Base-by-base conservation (phyloP, 2,113 vertebrate genomes). In the Ophiodon elongatus region DNA sequence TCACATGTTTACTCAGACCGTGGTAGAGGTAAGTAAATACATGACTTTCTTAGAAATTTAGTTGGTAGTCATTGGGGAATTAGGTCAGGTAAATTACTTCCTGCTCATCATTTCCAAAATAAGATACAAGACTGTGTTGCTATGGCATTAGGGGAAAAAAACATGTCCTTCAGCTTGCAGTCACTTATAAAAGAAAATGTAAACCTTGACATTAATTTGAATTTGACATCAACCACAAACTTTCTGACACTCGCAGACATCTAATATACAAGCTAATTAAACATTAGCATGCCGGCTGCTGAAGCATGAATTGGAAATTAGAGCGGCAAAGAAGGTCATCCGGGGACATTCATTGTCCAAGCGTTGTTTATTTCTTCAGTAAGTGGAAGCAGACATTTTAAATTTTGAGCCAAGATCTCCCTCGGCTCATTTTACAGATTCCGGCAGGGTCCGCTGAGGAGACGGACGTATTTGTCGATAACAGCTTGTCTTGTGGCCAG, bases 381-480 rank as follows among this genome's bases (percentile, higher is more conserved):
- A 57, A 65, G 65, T 41, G 39, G 66, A 76, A 65, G 78, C 37
- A 82, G 71, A 43, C 31, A 45, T 77, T 84, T 88, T 74, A 62
- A 35, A 71, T 82, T 73, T 72, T 10, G 47, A 62, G 67, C 11
- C 2, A 0, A 76, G 35, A 63, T 63, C 52, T 79, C 43, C 33
- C 56, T 60, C 3, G 31, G 72, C 52, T 90, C 8, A 8, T 79
- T 82, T 88, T 33, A 77, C 67, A 85, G 73, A 86, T 43, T 79
- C 57, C 60, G 62, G 63, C 66, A 23, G 70, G 37, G 35, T 66
- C 39, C 62, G 43, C 52, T 0, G 64, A 85, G 54, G 74, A n/a
- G 73, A 84, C 82, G 59, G 59, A 64, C 68, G 1, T 52, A n/a
- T 76, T 66, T 72, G 77, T 84, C 6, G 56, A 85, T 85, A 88